phyloP scores from a whole-genome alignment of 2,888 invertebrate genomes.

The Malacosoma neustria region DNA sequence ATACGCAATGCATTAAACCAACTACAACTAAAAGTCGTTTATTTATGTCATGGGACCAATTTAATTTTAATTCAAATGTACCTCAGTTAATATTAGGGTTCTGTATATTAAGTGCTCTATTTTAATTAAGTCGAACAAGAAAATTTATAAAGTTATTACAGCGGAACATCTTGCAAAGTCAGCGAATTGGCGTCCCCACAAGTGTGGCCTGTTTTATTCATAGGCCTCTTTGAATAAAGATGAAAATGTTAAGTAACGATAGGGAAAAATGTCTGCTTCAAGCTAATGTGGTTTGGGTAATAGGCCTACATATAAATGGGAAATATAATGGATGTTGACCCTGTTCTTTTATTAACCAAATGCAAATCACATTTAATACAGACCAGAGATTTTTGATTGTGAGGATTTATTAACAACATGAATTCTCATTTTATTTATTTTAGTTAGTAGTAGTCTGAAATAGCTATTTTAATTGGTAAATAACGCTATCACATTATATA shows the following conservation, averaged over 20 bases:
- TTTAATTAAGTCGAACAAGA: slow-evolving; percentile 51
- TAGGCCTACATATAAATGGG: slow-evolving; percentile 67
- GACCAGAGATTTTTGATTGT: no score
- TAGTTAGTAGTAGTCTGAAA: no score
- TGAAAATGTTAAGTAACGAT: slow-evolving; percentile 58
- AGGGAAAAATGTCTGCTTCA: slow-evolving; percentile 42
- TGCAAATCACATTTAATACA: no score
- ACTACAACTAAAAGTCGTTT: no score
- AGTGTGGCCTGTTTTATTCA: slow-evolving; percentile 64
- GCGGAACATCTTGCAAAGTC: slow-evolving; percentile 41
- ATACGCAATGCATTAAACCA: no score
- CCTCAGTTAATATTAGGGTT: slow-evolving; percentile 11
- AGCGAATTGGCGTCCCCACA: slow-evolving; percentile 34
- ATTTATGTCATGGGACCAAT: no score
- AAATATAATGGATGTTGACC: no score
- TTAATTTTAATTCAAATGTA: background rate
- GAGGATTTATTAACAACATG: no score
- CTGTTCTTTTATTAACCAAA: no score
- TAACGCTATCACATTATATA: no score
- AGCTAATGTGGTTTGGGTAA: slow-evolving; percentile 55
- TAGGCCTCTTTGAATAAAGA: slow-evolving; percentile 69
- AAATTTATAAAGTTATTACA: slow-evolving; percentile 50
- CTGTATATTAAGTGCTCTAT: slow-evolving; percentile 20
- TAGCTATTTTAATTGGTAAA: no score
- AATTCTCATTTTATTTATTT: no score